Base-by-base conservation (phyloP, 2,888 invertebrate genomes). In the Scaptomyza polygonia region DNA sequence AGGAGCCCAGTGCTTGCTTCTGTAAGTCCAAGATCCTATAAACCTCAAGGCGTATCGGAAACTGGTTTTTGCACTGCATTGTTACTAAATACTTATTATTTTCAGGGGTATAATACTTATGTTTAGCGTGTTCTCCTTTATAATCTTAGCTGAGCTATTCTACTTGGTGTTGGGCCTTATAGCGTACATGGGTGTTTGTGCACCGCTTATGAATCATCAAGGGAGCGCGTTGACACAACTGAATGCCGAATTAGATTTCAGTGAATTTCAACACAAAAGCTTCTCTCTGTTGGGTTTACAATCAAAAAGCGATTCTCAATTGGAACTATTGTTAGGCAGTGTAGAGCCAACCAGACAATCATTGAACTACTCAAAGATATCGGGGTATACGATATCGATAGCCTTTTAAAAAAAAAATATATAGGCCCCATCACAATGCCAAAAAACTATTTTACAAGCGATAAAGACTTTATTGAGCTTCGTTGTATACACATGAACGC, bases 391-490 rank as follows among this genome's bases (percentile, higher is more conserved):
- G 4, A 36, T 14, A 52, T 84, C 0, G 40, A 64, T 8, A 62
- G 68, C 0, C 9, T 81, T 7, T 0, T 5, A 12, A 40, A 45
- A 4, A 36, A 70, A 3, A 68, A 53, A 36, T 48, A 84, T 2
- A 27, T 68, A 5, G 43, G 51, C n/a, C n/a, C n/a, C n/a, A n/a
- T n/a, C n/a, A n/a, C n/a, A n/a, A n/a, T n/a, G n/a, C n/a, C n/a
- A n/a, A n/a, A n/a, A n/a, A n/a, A n/a, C n/a, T n/a, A n/a, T n/a
- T n/a, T n/a, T n/a, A n/a, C n/a, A n/a, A n/a, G n/a, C n/a, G n/a
- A n/a, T n/a, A n/a, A n/a, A n/a, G n/a, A n/a, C n/a, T n/a, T n/a
- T n/a, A n/a, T n/a, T n/a, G n/a, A n/a, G n/a, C n/a, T n/a, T n/a
- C n/a, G n/a, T n/a, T n/a, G n/a, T n/a, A n/a, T n/a, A n/a, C n/a